Evolutionary conservation across 2,113 vertebrate species (phyloP).

Genomic region (Atractosteus spatula): DNA sequence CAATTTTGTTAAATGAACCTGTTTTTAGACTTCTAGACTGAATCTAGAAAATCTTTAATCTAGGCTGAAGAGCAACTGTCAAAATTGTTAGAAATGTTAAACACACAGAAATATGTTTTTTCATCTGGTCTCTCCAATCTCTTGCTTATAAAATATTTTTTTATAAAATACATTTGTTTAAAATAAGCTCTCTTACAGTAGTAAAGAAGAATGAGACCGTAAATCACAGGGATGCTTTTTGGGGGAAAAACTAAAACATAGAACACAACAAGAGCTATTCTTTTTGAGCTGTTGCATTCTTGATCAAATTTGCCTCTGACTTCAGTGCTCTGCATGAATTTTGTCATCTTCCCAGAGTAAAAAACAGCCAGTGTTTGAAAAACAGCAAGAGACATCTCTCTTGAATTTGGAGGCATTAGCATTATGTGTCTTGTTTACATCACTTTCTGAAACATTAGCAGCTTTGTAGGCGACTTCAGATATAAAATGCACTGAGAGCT

Average conservation of each 20-base stretch:
- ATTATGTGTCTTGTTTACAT: constrained; percentile 18
- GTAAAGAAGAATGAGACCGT: no score
- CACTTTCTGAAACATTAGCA: constrained; percentile 18
- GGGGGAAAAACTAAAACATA: not conserved
- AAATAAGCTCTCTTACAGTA: no score
- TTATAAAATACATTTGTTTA: no score
- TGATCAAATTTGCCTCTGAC: not conserved
- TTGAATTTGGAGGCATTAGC: constrained; percentile 5
- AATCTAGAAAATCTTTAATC: not conserved
- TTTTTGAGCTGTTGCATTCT: constrained; percentile 1
- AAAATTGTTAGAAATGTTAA: no score
- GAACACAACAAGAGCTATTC: not conserved
- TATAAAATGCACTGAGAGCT: constrained; percentile 18
- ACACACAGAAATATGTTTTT: no score
- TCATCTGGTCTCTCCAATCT: no score
- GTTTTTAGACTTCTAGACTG: not conserved
- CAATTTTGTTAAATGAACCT: no score
- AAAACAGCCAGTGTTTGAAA: constrained; percentile 16
- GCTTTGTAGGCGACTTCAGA: constrained; percentile 11
- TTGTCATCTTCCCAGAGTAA: not conserved
- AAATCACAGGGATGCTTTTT: not conserved
- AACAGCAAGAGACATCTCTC: constrained; percentile 5
- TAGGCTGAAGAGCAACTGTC: no score
- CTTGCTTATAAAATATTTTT: no score
- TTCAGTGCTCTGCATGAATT: not conserved